A percentile compares a stretch with the other conserved stretches of the same genome.
These are phyloP conservation scores for Resseliella maxima DNA, from an alignment of 2,888 invertebrate species.

Conservation along the genomic window DNA sequence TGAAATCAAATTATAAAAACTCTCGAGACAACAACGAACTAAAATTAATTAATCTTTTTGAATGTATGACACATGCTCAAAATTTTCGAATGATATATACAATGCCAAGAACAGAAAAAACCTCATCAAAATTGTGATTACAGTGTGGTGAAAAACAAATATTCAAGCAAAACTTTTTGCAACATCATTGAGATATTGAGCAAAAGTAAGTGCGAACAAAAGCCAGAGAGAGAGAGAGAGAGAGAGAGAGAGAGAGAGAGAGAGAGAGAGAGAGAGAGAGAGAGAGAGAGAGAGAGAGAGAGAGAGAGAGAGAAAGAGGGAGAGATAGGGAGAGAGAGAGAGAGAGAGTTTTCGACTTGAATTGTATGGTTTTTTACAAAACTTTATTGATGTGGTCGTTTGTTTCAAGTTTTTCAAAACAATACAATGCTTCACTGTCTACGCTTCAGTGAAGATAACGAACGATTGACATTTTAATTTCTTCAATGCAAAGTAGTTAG, in stretches of 20 bases:
- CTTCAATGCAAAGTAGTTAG: neutral
- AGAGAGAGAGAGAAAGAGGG: too few relatives aligned
- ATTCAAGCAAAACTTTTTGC: neutral
- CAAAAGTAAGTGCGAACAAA: neutral
- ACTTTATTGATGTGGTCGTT: neutral
- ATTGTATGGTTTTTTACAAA: neutral
- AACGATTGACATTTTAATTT: constrained; percentile 22
- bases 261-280: too few relatives aligned
- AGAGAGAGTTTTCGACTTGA: neutral
- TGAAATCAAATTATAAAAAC: neutral
- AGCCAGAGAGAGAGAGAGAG: too few relatives aligned
- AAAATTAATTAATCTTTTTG: constrained; percentile 36
- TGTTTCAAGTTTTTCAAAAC: neutral
- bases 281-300: too few relatives aligned
- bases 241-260: neutral
- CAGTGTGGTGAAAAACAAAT: neutral
- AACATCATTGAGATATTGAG: neutral
- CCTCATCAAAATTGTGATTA: neutral
- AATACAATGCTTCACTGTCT: neutral
- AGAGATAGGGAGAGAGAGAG: neutral
- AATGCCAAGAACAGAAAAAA: neutral
- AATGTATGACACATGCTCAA: neutral
- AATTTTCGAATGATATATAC: neutral
- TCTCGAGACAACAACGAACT: neutral
- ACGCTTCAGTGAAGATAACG: neutral